A percentile compares a stretch with the other conserved stretches of the same genome.
phyloP scores from a whole-genome alignment of 2,888 invertebrate genomes.

The Oligia strigilis region DNA sequence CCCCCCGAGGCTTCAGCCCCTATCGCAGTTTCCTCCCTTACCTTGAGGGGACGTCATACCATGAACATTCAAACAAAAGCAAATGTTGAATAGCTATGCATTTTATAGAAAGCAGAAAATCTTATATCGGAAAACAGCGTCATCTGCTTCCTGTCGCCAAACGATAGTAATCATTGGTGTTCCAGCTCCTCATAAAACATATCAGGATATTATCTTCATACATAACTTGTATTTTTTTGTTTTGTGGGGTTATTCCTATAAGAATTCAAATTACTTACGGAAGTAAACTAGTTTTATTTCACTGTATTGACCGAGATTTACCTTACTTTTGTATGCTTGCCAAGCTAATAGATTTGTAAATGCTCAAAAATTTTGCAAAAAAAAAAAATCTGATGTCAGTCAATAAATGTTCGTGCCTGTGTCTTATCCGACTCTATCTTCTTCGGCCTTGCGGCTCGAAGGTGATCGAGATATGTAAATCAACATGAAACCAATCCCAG shows the following conservation, averaged over 20 bases:
- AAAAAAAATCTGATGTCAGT: background rate
- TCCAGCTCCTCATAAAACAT: background rate
- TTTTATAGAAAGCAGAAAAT: conserved; percentile 28
- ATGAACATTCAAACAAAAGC: conserved; percentile 70
- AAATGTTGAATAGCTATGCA: conserved; percentile 54
- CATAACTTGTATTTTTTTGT: background rate
- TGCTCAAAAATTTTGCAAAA: background rate
- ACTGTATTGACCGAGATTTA: background rate
- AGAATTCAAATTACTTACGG: background rate
- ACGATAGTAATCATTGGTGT: background rate
- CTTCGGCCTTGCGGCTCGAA: background rate
- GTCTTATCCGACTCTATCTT: background rate
- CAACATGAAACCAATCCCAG: background rate
- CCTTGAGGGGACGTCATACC: conserved; percentile 75
- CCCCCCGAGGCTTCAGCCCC: conserved; percentile 72
- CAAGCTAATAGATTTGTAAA: background rate
- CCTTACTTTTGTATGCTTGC: too few species aligned
- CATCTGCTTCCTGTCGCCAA: background rate
- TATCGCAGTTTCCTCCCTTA: conserved; percentile 69
- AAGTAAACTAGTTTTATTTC: background rate
- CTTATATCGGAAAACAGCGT: background rate
- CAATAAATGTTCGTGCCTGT: background rate
- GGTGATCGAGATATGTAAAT: conserved; percentile 1
- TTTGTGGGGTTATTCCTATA: background rate
- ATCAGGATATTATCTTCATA: background rate